Conservation (phyloP, 2,797 vertebrate species). For the Eupleurogrammus muticus region DNA sequence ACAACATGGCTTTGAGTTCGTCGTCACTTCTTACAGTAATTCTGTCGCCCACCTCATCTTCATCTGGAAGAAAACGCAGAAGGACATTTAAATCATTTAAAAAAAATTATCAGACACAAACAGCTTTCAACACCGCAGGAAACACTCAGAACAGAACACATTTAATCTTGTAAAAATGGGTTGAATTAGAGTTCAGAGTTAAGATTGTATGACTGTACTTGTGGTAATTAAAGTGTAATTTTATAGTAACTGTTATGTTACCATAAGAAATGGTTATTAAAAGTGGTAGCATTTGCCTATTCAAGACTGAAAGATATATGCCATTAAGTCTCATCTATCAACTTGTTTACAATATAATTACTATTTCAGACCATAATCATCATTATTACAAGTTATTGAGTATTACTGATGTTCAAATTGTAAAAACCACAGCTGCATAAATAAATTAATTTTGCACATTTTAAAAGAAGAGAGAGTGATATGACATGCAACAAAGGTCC, state of each 20-base stretch:
- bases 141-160: neutral
- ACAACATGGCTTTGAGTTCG: conserved; percentile 98
- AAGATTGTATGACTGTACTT: neutral
- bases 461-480: too few species aligned
- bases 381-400: neutral
- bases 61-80: conserved; percentile 83
- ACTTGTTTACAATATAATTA: neutral
- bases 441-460: neutral
- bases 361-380: neutral
- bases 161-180: neutral
- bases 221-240: too few species aligned
- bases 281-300: neutral
- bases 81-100: neutral
- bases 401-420: neutral
- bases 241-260: too few species aligned
- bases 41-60: conserved; percentile 97
- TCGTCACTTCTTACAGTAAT: conserved; percentile 98
- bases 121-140: neutral
- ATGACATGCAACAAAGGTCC: too few species aligned
- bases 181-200: neutral
- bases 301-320: neutral
- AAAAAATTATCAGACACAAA: neutral
- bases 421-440: neutral
- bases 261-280: too few species aligned
- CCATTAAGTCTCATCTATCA: neutral